A percentile compares a stretch with the other conserved stretches of the same genome.
Conservation (phyloP, 2,888 invertebrate species). For the Pollenia amentaria region DNA sequence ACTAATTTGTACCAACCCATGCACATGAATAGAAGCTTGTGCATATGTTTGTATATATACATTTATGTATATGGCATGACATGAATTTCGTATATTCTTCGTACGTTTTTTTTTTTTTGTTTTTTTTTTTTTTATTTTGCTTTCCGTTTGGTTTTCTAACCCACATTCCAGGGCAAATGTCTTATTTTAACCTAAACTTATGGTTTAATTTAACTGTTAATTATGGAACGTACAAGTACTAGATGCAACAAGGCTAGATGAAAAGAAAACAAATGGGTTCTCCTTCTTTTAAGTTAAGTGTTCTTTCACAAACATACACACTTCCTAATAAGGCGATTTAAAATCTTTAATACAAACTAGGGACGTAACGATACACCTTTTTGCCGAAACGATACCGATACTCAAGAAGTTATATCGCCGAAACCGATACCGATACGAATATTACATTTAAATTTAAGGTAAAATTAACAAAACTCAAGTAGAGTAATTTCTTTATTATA, state of each 20-base stretch:
- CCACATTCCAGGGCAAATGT: conserved; percentile 24
- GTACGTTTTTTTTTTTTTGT: neutral
- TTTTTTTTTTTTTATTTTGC: neutral
- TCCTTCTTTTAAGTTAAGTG: neutral
- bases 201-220: conserved; percentile 62
- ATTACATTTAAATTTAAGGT: too few relatives aligned
- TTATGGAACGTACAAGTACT: conserved; percentile 20
- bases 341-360: too few relatives aligned
- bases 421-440: too few relatives aligned
- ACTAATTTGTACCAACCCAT: conserved; percentile 31
- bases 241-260: conserved; percentile 2
- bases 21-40: neutral
- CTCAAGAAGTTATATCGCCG: too few relatives aligned
- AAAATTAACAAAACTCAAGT: too few relatives aligned
- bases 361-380: too few relatives aligned
- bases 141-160: conserved; percentile 41
- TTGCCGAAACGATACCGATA: too few relatives aligned
- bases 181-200: conserved; percentile 64
- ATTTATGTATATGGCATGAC: conserved; percentile 34
- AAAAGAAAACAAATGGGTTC: conserved; percentile 14
- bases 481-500: too few relatives aligned
- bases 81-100: conserved; percentile 20
- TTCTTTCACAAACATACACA: neutral
- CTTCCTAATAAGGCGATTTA: too few relatives aligned
- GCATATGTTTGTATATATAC: neutral